Conservation (phyloP, 1,140 invertebrate species). For the Musca domestica region DNA sequence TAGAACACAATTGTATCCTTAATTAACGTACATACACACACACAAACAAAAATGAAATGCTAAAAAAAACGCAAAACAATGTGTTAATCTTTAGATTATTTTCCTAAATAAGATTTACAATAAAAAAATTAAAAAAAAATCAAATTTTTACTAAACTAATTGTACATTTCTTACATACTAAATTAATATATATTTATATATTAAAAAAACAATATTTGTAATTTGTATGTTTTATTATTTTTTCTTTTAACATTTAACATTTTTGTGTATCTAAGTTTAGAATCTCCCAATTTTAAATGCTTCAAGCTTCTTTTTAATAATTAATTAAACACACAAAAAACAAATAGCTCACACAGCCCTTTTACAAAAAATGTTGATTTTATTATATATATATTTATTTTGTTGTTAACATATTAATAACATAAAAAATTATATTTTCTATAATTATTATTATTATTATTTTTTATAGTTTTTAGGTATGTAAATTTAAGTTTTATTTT, state of each 20-base stretch:
- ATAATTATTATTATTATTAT: no score
- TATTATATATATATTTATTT: slow-evolving; percentile 13
- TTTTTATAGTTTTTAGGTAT: no score
- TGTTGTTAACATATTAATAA: slow-evolving; percentile 15
- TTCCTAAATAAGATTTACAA: not conserved
- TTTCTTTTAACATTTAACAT: no score
- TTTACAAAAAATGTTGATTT: slow-evolving; percentile 3
- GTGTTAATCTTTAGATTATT: not conserved
- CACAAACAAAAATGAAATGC: not conserved
- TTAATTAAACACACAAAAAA: no score
- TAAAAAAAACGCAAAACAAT: no score
- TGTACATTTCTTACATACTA: no score
- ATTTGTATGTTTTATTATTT: not conserved
- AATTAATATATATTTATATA: no score
- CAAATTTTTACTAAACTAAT: not conserved
- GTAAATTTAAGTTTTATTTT: no score
- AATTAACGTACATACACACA: no score
- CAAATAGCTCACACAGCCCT: no score
- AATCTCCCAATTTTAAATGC: slow-evolving; percentile 10
- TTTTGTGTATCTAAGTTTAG: not conserved
- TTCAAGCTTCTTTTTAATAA: slow-evolving; percentile 11
- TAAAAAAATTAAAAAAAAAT: not conserved
- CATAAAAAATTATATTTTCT: not conserved
- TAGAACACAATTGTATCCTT: no score
- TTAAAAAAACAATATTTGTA: not conserved